A percentile compares a stretch with the other conserved stretches of the same genome.
Evolutionary conservation across 2,797 vertebrate species (phyloP).

Genomic region (Alcedo quadribrachys): DNA sequence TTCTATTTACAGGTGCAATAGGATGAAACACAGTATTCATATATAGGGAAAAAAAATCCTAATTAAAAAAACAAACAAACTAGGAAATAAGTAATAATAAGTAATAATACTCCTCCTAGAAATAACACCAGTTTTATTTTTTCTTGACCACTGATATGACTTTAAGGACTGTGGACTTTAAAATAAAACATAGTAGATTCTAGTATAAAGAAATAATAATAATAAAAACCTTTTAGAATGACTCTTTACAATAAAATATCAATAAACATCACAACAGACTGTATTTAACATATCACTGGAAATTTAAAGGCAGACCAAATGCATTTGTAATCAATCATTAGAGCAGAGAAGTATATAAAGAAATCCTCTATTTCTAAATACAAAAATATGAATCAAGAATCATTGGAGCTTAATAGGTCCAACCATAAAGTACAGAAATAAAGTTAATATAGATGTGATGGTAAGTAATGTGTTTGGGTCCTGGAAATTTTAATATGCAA

Average conservation of each 20-base stretch:
- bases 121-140: background rate
- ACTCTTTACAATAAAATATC: background rate
- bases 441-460: background rate
- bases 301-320: background rate
- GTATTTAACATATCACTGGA: accelerated
- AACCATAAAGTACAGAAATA: background rate
- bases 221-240: background rate
- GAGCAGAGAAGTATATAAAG: background rate
- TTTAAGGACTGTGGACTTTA: background rate
- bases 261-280: background rate
- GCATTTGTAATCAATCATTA: background rate
- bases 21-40: background rate
- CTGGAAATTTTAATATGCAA: background rate
- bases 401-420: background rate
- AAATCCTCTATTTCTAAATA: background rate
- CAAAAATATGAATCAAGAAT: background rate
- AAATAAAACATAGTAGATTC: background rate
- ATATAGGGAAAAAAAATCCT: background rate
- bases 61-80: background rate
- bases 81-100: background rate
- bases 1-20: background rate
- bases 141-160: background rate
- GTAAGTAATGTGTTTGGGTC: background rate
- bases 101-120: background rate
- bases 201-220: background rate